Conservation (phyloP, 2,888 invertebrate species). For the Pterostichus niger region DNA sequence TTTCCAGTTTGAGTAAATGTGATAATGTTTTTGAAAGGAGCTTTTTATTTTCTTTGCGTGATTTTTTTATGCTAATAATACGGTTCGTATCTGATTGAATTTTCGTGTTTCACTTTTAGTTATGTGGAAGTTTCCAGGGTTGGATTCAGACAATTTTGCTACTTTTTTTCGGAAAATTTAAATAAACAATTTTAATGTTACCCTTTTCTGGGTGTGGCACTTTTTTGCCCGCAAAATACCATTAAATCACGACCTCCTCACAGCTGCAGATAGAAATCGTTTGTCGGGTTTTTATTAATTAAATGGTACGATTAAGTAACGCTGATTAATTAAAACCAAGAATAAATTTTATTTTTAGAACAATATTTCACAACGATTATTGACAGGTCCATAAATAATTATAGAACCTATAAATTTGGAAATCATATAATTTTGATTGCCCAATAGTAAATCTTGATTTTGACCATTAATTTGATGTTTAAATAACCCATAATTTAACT, state of each 20-base stretch:
- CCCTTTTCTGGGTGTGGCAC: too few relatives aligned
- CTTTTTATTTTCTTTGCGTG: conserved; percentile 25
- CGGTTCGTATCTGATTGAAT: conserved; percentile 35
- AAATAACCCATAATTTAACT: background rate
- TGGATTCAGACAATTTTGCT: background rate
- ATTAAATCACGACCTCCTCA: too few relatives aligned
- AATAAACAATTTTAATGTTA: too few relatives aligned
- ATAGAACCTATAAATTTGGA: background rate
- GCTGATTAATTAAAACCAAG: conserved; percentile 18
- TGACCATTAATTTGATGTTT: too few relatives aligned
- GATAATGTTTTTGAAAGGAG: conserved; percentile 21
- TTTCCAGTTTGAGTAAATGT: background rate
- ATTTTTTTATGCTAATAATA: conserved; percentile 49
- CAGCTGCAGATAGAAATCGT: background rate
- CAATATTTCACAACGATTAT: conserved; percentile 10
- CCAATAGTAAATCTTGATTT: too few relatives aligned
- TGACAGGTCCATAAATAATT: conserved; percentile 13
- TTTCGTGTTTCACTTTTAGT: conserved; percentile 18
- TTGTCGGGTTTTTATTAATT: background rate
- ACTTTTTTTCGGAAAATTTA: background rate
- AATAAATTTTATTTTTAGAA: conserved; percentile 22
- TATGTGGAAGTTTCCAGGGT: conserved; percentile 31
- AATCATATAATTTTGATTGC: conserved; percentile 13
- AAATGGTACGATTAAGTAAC: conserved; percentile 4
- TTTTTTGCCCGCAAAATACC: too few relatives aligned